Evolutionary conservation across 2,113 vertebrate species (phyloP).

Genomic region (Microtus richardsoni): DNA sequence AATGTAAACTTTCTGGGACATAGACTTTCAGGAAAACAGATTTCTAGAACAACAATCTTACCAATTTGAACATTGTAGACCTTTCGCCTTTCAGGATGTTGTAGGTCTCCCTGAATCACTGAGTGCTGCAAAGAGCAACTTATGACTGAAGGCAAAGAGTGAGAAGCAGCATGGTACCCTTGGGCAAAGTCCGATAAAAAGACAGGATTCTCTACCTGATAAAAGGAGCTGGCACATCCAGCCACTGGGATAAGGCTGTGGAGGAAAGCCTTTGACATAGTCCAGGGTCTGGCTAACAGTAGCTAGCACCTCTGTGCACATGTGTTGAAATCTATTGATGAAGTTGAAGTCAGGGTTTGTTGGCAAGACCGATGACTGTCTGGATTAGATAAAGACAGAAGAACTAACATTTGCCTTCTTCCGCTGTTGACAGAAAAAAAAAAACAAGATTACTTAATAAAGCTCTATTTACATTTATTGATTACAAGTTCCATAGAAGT

Average conservation of each 20-base stretch:
- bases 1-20: background rate
- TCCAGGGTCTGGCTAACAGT: too few relatives aligned
- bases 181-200: background rate
- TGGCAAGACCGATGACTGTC: background rate
- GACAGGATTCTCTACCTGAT: background rate
- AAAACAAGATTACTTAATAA: background rate
- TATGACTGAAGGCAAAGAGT: background rate
- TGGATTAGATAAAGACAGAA: background rate
- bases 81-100: background rate
- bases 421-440: background rate
- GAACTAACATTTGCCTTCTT: background rate
- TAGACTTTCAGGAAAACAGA: background rate
- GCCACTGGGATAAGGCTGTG: background rate
- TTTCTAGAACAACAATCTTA: background rate
- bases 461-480: background rate
- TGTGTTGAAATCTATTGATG: background rate
- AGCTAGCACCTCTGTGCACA: background rate
- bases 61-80: background rate
- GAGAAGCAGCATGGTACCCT: background rate
- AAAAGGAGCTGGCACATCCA: background rate
- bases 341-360: background rate
- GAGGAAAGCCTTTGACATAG: rapidly evolving
- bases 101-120: background rate
- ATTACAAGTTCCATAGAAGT: background rate
- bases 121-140: background rate